Evolutionary conservation across 2,113 vertebrate species (phyloP).

Genomic region (Eulacestoma nigropectus): DNA sequence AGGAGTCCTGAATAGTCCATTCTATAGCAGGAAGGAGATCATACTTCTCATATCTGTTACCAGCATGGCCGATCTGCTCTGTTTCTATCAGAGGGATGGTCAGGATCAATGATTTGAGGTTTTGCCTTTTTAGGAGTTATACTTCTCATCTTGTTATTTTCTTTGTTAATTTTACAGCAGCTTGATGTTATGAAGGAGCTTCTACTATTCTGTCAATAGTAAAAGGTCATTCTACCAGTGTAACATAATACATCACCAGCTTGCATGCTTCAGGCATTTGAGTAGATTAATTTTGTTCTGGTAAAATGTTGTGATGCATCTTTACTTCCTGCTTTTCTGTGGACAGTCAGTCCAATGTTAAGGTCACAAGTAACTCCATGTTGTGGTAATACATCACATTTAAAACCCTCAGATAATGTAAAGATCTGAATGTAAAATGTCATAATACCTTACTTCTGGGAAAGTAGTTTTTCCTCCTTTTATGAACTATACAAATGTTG

Average conservation of each 20-base stretch:
- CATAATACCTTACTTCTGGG: neutral
- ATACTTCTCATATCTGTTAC: constrained; percentile 7
- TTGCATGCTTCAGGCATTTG: neutral
- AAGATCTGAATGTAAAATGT: neutral
- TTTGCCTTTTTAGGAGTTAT: neutral
- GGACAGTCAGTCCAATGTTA: neutral
- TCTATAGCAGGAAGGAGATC: neutral
- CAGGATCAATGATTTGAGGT: constrained; percentile 2
- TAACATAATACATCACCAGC: neutral
- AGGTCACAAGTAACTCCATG: neutral
- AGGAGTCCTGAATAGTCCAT: neutral
- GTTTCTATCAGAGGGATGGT: neutral
- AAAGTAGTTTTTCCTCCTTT: neutral
- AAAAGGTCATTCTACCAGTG: neutral
- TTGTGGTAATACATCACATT: neutral
- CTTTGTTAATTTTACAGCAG: constrained; percentile 9
- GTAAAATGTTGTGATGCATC: neutral
- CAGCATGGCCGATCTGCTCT: neutral
- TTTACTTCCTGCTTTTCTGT: neutral
- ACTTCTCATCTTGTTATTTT: neutral
- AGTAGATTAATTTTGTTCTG: neutral
- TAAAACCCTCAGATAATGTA: neutral
- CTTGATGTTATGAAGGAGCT: neutral
- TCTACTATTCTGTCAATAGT: neutral
- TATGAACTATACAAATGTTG: neutral